A percentile compares a stretch with the other conserved stretches of the same genome.
Conservation (phyloP, 1,140 invertebrate species). For the Procambarus virginalis region DNA sequence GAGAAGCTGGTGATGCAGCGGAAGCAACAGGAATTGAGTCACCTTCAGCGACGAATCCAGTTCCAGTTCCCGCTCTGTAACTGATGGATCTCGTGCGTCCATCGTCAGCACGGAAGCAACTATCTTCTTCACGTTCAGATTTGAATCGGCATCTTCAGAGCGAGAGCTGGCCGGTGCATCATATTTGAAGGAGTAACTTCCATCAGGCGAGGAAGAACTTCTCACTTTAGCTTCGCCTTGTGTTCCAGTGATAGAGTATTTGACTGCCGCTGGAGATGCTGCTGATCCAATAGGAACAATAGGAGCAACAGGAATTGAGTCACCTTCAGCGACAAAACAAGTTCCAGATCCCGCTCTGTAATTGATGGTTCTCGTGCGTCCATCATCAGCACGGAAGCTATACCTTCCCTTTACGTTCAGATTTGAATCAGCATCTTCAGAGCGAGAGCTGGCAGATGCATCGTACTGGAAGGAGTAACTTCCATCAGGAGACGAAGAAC, state of each 20-base stretch:
- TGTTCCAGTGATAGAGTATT: neutral
- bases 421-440: constrained; percentile 67
- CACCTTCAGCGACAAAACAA: constrained; percentile 36
- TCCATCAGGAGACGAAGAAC: constrained; percentile 23
- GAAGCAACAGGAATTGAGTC: neutral
- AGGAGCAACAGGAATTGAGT: constrained; percentile 39
- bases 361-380: neutral
- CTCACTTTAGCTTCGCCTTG: neutral
- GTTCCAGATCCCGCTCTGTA: constrained; percentile 37
- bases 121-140: constrained; percentile 72
- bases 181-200: constrained; percentile 62
- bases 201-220: constrained; percentile 1
- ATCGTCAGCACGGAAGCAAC: constrained; percentile 72
- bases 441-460: constrained; percentile 66
- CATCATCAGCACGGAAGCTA: constrained; percentile 72
- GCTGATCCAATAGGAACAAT: constrained; percentile 22
- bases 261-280: neutral
- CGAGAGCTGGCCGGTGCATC: constrained; percentile 67
- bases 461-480: constrained; percentile 64
- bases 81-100: neutral
- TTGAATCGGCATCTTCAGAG: constrained; percentile 66
- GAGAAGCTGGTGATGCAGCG: neutral
- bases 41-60: constrained; percentile 27
- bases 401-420: constrained; percentile 72
- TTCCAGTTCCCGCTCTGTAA: constrained; percentile 14